Percentiles rank a stretch among this genome's conserved stretches.
Evolutionary conservation across 2,888 invertebrate genomes (phyloP).

Genomic region (Stegophylla sp.): DNA sequence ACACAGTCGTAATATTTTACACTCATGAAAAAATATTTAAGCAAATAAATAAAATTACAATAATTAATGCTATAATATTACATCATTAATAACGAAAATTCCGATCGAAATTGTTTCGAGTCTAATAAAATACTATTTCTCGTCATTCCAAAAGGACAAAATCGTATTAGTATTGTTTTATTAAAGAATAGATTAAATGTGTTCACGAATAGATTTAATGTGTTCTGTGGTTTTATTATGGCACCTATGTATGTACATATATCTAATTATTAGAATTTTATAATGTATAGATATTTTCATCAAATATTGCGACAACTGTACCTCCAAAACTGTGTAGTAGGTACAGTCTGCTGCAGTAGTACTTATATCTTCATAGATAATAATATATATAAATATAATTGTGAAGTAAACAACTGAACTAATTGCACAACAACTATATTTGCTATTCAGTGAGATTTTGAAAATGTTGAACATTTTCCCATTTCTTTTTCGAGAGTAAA

Average conservation of each 20-base stretch:
- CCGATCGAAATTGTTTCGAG: conserved; percentile 16
- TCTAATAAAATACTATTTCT: no score
- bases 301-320: conserved; percentile 19
- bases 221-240: no score
- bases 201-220: no score
- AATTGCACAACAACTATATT: conserved; percentile 37
- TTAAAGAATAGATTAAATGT: no score
- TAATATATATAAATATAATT: no score
- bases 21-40: neutral
- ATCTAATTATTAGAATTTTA: no score
- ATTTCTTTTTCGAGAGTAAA: conserved; percentile 14
- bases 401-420: conserved; percentile 6
- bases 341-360: neutral
- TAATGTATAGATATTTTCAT: neutral
- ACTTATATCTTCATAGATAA: no score
- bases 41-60: conserved; percentile 12
- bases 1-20: conserved; percentile 3
- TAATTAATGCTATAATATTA: neutral
- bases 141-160: neutral
- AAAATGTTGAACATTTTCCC: conserved; percentile 28
- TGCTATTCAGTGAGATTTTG: neutral
- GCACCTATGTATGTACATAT: no score
- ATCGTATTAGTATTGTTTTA: neutral
- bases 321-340: neutral
- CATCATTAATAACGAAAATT: conserved; percentile 9